Evolutionary conservation across 2,113 vertebrate species (phyloP).

Genomic region (Pseudorasbora parva): DNA sequence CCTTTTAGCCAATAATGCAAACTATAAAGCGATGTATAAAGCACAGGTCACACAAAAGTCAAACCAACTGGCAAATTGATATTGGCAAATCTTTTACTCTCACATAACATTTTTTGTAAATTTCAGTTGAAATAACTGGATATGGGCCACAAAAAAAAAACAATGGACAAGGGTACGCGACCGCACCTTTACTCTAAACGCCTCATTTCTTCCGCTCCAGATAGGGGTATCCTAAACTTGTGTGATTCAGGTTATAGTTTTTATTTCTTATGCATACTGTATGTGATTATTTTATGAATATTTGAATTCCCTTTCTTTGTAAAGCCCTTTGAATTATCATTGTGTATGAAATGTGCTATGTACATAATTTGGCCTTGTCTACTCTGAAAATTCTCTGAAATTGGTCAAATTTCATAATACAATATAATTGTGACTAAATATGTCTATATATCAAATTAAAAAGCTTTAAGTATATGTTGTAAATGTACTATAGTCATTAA

Average conservation of each 20-base stretch:
- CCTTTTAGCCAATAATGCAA: not conserved
- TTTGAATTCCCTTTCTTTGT: too few species aligned
- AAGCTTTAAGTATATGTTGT: not conserved
- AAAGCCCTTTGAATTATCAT: too few species aligned
- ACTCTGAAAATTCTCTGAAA: too few species aligned
- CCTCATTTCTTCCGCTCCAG: too few species aligned
- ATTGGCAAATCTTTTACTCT: too few species aligned
- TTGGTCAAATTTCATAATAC: not conserved
- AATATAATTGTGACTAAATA: not conserved
- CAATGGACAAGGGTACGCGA: not conserved
- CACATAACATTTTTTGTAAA: not conserved
- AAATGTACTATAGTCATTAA: not conserved
- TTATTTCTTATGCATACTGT: too few species aligned
- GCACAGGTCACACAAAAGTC: not conserved
- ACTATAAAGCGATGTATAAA: not conserved
- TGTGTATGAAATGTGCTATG: too few species aligned
- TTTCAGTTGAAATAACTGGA: not conserved
- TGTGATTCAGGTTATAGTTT: too few species aligned
- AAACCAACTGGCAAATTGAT: not conserved
- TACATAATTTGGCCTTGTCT: too few species aligned
- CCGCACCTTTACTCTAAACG: not conserved
- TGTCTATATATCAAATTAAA: not conserved
- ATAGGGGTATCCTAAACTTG: too few species aligned
- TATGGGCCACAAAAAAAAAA: not conserved
- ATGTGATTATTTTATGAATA: too few species aligned